Base-by-base conservation (phyloP, 2,113 vertebrate species). In the Phrynosoma blainvillii region DNA sequence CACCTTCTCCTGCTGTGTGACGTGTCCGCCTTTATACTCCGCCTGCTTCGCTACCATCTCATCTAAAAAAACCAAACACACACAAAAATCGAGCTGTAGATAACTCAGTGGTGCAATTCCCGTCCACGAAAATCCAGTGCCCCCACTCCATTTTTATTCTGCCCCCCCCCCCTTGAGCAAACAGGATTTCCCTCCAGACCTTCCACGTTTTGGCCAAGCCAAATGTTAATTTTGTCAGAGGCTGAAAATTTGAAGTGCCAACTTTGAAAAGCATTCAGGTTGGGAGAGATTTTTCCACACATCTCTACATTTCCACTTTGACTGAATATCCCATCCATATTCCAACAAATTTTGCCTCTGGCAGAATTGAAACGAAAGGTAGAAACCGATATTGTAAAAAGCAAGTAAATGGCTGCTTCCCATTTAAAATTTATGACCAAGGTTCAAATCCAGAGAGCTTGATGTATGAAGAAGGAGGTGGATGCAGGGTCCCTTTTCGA, bases 41-140 rank as follows among this genome's bases (percentile, higher is more conserved):
- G 97, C 97, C 97, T 96, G 97, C 98, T 99, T 98, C 97, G 97
- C 98, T 98, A 95, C 98, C 98, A 98, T 98, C 98, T 98, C 98
- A 98, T 98, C 97, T 98, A 97, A 97, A 87, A 76, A 85, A 32
- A 80, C 30, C 9, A 10, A 27, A 30, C 21, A 7, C 68, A 23
- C 25, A 70, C 11, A 13, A 82, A 96, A 97, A 95, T 96, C 96
- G 95, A 95, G 96, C 96, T 93, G 93, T 96, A 97, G 97, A 97
- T 97, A 97, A 96, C 97, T 94, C 96, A 96, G 95, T 87, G 96
- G 94, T 95, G 96, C 97, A 93, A 62, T 95, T 95, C 94, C 97
- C 96, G 97, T 96, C 96, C 95, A 96, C 95, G 97, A 94, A 95
- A 97, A 97, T 96, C 96, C 96, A 96, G 95, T 96, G 42, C 92